Conservation (phyloP, 1,140 invertebrate genomes). For the Drosophila tani region DNA sequence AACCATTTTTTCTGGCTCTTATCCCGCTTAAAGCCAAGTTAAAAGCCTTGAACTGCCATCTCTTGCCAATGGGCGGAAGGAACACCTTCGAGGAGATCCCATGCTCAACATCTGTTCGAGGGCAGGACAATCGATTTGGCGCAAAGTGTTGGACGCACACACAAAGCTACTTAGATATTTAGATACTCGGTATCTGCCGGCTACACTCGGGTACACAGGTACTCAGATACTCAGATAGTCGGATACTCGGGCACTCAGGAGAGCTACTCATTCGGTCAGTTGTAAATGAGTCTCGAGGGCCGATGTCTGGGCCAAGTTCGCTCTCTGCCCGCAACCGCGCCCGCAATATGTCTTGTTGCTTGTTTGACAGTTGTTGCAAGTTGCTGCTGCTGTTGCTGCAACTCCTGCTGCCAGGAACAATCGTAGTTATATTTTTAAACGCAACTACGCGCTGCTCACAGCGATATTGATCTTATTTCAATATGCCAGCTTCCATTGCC, state of each 20-base stretch:
- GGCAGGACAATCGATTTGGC: conserved; percentile 77
- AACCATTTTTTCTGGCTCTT: not conserved
- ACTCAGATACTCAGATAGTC: not conserved
- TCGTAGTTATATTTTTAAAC: conserved; percentile 77
- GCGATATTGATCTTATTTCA: conserved; percentile 83
- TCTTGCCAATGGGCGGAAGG: conserved; percentile 57
- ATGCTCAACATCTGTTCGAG: conserved; percentile 77
- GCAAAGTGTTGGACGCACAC: conserved; percentile 68
- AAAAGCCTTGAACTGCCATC: not conserved
- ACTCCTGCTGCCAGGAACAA: conserved; percentile 52
- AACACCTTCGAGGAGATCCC: conserved; percentile 66
- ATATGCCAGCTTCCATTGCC: conserved; percentile 62
- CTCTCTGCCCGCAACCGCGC: conserved; percentile 59
- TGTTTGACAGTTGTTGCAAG: conserved; percentile 83
- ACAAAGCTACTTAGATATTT: conserved; percentile 28
- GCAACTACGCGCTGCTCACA: conserved; percentile 77
- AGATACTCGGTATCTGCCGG: conserved; percentile 26
- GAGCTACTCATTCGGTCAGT: conserved; percentile 58
- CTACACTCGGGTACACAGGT: conserved; percentile 7
- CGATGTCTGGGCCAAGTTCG: conserved; percentile 22
- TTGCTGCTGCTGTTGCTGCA: conserved; percentile 39
- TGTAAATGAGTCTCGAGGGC: conserved; percentile 79
- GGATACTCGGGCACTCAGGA: conserved; percentile 4
- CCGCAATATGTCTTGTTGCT: conserved; percentile 84
- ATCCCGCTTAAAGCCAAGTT: not conserved